A percentile compares a stretch with the other conserved stretches of the same genome.
Conservation (phyloP, 2,888 invertebrate genomes). For the Crepidodera aurea region DNA sequence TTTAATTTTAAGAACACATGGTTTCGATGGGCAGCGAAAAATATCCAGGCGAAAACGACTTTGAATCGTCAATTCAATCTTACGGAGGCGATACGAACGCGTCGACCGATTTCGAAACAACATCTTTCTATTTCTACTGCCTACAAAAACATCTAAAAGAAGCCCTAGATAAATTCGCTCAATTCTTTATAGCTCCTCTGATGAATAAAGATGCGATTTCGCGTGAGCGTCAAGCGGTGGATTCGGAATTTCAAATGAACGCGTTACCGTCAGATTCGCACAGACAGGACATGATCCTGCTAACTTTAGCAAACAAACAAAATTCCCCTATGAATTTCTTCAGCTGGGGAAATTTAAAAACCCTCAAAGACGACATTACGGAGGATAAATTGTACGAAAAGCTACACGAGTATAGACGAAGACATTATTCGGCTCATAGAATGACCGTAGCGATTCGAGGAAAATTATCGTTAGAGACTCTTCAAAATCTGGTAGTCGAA, state of each 20-base stretch:
- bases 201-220: constrained; percentile 86
- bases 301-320: no score
- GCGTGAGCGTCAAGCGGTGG: constrained; percentile 86
- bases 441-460: constrained; percentile 88
- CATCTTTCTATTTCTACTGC: constrained; percentile 89
- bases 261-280: constrained; percentile 73
- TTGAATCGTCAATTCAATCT: no score
- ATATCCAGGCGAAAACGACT: constrained; percentile 85
- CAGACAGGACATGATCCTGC: constrained; percentile 78
- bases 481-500: constrained; percentile 71
- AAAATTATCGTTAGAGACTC: constrained; percentile 68
- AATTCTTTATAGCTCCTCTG: constrained; percentile 86
- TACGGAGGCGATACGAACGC: constrained; percentile 84
- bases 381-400: constrained; percentile 74
- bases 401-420: constrained; percentile 76
- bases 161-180: constrained; percentile 86
- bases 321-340: constrained; percentile 77
- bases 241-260: constrained; percentile 88
- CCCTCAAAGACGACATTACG: constrained; percentile 72
- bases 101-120: constrained; percentile 89
- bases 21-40: constrained; percentile 94
- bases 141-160: constrained; percentile 78
- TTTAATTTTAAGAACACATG: constrained; percentile 81
- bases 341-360: constrained; percentile 83
- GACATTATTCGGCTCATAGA: constrained; percentile 85